Conservation (phyloP, 2,888 invertebrate species). For the Epiblema foenella region DNA sequence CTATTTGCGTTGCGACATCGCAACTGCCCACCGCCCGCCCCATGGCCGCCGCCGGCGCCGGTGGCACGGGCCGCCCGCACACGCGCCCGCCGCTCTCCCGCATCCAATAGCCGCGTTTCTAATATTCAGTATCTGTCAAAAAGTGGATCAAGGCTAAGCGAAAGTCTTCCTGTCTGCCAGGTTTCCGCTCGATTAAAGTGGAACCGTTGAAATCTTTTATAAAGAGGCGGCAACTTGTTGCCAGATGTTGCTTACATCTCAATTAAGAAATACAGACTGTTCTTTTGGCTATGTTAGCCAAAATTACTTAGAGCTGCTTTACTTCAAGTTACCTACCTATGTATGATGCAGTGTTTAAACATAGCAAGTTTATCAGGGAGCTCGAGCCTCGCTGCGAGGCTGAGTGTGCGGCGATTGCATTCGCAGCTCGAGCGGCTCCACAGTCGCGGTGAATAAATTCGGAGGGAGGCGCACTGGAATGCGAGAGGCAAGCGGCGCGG, state of each 20-base stretch:
- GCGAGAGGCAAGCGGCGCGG: constrained; percentile 71
- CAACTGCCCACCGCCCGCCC: constrained; percentile 44
- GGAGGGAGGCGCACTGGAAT: constrained; percentile 81
- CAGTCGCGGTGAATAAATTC: constrained; percentile 83
- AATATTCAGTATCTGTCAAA: constrained; percentile 35
- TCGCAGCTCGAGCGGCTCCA: constrained; percentile 49
- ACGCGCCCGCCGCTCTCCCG: constrained; percentile 17
- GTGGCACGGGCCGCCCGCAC: constrained; percentile 28
- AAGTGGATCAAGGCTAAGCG: constrained; percentile 40
- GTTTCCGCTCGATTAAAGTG: constrained; percentile 27
- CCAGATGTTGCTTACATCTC: background rate
- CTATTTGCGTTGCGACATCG: constrained; percentile 73
- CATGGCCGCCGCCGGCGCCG: constrained; percentile 12
- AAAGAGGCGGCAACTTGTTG: constrained; percentile 38
- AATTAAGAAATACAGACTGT: no score
- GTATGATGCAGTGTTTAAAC: background rate
- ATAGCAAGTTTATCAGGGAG: constrained; percentile 35
- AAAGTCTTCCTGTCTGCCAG: constrained; percentile 29
- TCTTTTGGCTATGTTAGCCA: background rate
- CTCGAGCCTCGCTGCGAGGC: constrained; percentile 31
- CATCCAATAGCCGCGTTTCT: constrained; percentile 20
- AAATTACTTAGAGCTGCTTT: background rate
- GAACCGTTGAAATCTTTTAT: constrained; percentile 64
- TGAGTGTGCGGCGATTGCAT: constrained; percentile 48
- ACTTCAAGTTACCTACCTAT: background rate